A percentile compares a stretch with the other conserved stretches of the same genome.
Evolutionary conservation across 2,113 vertebrate genomes (phyloP).

Genomic region (Polyodon spathula): DNA sequence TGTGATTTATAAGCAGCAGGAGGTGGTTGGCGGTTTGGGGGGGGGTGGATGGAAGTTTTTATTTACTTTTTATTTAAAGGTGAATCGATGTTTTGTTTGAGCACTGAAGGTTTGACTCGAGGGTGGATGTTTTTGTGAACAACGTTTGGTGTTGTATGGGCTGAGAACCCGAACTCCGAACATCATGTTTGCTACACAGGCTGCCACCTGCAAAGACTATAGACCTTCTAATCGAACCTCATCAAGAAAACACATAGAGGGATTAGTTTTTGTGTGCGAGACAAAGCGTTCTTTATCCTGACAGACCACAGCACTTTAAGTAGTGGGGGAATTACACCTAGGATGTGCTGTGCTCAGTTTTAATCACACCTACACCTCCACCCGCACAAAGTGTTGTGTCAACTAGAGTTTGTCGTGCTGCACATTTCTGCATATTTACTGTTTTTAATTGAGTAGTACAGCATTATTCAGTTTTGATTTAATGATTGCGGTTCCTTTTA

Average conservation of each 20-base stretch:
- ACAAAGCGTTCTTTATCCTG: slow-evolving; percentile 59
- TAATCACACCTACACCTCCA: slow-evolving; percentile 37
- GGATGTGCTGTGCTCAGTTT: slow-evolving; percentile 46
- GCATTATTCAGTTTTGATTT: too few relatives aligned
- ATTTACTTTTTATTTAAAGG: background rate
- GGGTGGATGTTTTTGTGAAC: background rate
- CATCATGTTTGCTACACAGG: background rate
- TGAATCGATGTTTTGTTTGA: background rate
- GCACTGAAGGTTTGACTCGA: background rate
- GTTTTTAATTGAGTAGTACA: background rate
- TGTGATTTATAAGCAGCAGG: background rate
- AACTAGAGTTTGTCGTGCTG: slow-evolving; percentile 18
- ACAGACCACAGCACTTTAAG: slow-evolving; percentile 23
- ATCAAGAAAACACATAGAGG: slow-evolving; percentile 54
- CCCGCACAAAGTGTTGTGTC: slow-evolving; percentile 28
- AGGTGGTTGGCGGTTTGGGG: background rate
- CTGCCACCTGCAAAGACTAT: slow-evolving; percentile 11
- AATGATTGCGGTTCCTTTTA: too few relatives aligned
- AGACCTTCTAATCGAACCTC: slow-evolving; percentile 43
- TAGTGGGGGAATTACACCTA: slow-evolving; percentile 28
- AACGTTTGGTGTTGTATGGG: background rate
- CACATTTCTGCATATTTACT: slow-evolving; percentile 42
- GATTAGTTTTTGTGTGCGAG: slow-evolving; percentile 40
- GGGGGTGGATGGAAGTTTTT: background rate
- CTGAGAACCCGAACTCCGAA: background rate